Conservation (phyloP, 2,888 invertebrate species). For the Campopleginae sp. region DNA sequence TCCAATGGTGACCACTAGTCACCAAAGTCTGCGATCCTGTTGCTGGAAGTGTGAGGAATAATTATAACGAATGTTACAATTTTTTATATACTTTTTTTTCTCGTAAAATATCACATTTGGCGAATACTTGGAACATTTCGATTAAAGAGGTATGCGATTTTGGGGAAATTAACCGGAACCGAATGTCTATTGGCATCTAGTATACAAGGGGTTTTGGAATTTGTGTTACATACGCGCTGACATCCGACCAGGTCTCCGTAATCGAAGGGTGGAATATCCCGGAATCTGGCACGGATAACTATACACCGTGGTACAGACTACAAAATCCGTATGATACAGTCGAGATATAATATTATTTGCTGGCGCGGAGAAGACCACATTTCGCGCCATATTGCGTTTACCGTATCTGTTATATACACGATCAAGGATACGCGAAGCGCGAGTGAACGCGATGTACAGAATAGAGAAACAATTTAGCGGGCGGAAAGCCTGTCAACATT, state of each 20-base stretch:
- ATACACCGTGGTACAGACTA: slow-evolving; percentile 15
- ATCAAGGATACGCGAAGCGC: slow-evolving; percentile 35
- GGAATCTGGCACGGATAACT: slow-evolving; percentile 50
- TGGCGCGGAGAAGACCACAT: slow-evolving; percentile 46
- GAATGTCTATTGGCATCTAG: neutral
- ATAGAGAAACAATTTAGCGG: slow-evolving; percentile 70
- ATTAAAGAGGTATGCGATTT: neutral
- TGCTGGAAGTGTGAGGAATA: neutral
- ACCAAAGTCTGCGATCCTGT: neutral
- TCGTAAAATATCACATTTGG: neutral
- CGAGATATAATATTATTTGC: slow-evolving; percentile 61
- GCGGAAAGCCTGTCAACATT: slow-evolving; percentile 70
- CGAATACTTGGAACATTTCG: neutral
- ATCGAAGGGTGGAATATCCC: slow-evolving; percentile 48
- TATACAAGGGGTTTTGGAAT: neutral
- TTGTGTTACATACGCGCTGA: slow-evolving; percentile 9
- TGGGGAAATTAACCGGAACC: neutral
- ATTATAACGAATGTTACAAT: neutral
- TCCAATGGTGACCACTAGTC: neutral
- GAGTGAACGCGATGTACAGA: slow-evolving; percentile 40
- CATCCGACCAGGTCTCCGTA: slow-evolving; percentile 44
- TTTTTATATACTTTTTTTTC: neutral
- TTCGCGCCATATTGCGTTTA: slow-evolving; percentile 53
- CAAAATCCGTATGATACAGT: slow-evolving; percentile 46
- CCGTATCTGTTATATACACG: slow-evolving; percentile 37